phyloP scores from a whole-genome alignment of 2,797 vertebrate species.

The Gallirallus australis region DNA sequence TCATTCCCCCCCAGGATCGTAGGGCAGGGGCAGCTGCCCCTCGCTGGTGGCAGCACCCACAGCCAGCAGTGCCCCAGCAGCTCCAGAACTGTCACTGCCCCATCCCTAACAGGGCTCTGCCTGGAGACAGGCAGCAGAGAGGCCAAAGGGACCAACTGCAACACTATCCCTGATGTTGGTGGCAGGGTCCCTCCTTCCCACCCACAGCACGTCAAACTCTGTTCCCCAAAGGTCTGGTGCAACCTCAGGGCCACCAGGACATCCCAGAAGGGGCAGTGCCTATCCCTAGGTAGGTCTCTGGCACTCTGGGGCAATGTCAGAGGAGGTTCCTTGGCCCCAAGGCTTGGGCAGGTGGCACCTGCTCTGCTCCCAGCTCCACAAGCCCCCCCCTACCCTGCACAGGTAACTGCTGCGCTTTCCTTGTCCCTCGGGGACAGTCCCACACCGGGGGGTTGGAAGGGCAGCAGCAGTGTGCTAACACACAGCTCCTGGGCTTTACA shows the following conservation, averaged over 20 bases:
- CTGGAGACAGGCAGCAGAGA: background rate
- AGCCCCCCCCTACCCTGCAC: background rate
- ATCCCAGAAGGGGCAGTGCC: background rate
- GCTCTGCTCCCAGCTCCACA: rapidly evolving
- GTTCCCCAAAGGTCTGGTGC: background rate
- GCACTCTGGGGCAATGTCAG: background rate
- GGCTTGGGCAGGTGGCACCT: rapidly evolving
- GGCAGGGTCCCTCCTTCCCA: background rate
- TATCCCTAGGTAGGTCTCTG: background rate
- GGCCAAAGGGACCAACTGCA: background rate
- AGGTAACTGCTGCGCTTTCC: background rate
- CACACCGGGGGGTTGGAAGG: rapidly evolving
- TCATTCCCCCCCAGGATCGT: rapidly evolving
- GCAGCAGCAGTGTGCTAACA: background rate
- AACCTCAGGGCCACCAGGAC: background rate
- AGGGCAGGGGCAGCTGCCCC: background rate
- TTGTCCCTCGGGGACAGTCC: background rate
- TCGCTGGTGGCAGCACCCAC: background rate
- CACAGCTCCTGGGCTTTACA: background rate
- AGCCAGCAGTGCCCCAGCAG: background rate
- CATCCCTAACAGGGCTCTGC: background rate
- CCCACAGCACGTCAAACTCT: rapidly evolving
- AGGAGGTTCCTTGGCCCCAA: background rate
- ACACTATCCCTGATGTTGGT: rapidly evolving
- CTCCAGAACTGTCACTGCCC: background rate